Base-by-base conservation (phyloP, 2,888 invertebrate species). In the Rhimphoctona megacephalus region DNA sequence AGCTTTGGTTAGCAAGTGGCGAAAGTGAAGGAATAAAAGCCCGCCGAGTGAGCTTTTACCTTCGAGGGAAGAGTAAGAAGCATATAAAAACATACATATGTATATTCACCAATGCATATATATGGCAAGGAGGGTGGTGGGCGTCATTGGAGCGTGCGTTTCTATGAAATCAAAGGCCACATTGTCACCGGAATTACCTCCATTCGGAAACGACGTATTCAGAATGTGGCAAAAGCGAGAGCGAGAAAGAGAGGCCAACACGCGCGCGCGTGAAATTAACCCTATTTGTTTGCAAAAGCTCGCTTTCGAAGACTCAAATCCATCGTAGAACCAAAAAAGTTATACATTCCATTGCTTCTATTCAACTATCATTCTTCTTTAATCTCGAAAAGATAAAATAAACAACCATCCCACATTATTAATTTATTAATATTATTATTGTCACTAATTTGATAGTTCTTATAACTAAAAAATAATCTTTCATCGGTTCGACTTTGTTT, bases 191-290 rank as follows among this genome's bases (percentile, higher is more conserved):
- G 91, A 93, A 94, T 94, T 94, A 93, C 93, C 93, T 94, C 94
- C 92, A 93, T 94, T 94, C 92, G 94, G 92, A 94, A 94, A 93
- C 93, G 93, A 94, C 92, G 93, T 93, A 94, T 94, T 94, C 93
- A 94, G 86, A 80, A 80, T 83, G 72, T 72, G 76, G 69, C 72
- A 25, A 43, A 46, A 61, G 61, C 8, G 66, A 30, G 70, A 81
- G 81, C 25, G 89, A 84, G 83, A 86, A 85, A 85, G 87, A 90
- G 89, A 89, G 90, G 91, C 14, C 5, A 17, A 30, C 14, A 14
- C 30, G 30, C 30, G 57, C 25, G 25, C 61, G 61, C 93, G 92
- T 93, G 90, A 93, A 94, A 94, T 94, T 93, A 94, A 94, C 94
- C 92, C 93, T 92, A 93, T 93, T 94, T 94, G 94, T 94, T 94